phyloP scores from a whole-genome alignment of 2,113 vertebrate genomes.

The Ctenomys sociabilis region DNA sequence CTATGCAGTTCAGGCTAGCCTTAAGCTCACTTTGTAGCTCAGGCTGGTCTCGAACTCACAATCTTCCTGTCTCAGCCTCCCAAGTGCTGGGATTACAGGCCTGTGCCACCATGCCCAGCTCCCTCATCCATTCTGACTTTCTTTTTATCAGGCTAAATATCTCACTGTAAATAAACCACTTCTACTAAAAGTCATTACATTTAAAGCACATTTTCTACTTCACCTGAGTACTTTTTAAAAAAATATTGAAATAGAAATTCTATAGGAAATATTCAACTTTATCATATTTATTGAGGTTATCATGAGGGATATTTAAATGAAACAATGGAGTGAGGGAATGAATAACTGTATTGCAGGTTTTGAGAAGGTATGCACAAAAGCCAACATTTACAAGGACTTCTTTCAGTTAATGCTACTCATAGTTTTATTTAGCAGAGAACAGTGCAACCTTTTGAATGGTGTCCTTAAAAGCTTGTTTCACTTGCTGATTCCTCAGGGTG shows the following conservation, averaged over 20 bases:
- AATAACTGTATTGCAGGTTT: neutral
- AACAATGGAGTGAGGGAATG: neutral
- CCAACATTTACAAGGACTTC: neutral
- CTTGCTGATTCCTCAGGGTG: constrained; percentile 63
- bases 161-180: neutral
- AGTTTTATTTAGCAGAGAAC: constrained; percentile 39
- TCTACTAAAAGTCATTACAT: neutral
- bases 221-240: neutral
- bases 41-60: no score
- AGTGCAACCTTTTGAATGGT: constrained; percentile 18
- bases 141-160: neutral
- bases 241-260: neutral
- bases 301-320: neutral
- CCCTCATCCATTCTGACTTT: neutral
- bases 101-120: no score
- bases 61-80: no score
- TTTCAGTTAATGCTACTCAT: neutral
- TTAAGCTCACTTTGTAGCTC: no score
- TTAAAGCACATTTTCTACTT: neutral
- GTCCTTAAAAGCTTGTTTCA: constrained; percentile 67
- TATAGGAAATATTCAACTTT: neutral
- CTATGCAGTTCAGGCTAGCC: no score
- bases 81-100: no score
- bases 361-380: neutral
- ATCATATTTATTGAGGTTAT: neutral